These are phyloP conservation scores for Clupea harengus DNA, from an alignment of 2,113 vertebrate species.

Conservation along the genomic window DNA sequence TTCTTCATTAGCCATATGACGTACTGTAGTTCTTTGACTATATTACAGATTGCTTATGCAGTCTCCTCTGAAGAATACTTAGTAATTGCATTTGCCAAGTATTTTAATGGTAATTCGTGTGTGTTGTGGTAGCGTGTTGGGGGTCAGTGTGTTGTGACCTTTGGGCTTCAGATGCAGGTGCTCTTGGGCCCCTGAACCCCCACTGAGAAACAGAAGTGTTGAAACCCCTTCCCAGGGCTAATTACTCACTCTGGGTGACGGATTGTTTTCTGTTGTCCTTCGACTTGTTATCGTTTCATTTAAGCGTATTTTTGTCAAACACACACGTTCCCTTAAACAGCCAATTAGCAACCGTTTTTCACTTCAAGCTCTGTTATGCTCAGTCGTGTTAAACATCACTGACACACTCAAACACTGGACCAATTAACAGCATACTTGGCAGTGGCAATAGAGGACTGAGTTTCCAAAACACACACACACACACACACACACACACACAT, in stretches of 20 bases:
- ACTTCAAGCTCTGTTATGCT: conserved; percentile 8
- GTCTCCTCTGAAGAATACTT: background rate
- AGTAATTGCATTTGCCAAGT: background rate
- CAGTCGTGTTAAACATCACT: background rate
- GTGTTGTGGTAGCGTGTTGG: background rate
- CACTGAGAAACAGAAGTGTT: background rate
- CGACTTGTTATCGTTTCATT: background rate
- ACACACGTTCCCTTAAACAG: conserved; percentile 5
- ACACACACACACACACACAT: background rate
- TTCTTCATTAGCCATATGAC: background rate
- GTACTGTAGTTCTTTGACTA: background rate
- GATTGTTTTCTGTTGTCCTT: background rate
- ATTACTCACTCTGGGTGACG: background rate
- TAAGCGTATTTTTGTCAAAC: conserved; percentile 13
- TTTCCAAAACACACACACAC: background rate
- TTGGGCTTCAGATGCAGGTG: conserved; percentile 3
- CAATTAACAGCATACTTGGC: conserved; percentile 3
- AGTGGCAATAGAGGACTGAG: background rate
- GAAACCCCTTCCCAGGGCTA: background rate
- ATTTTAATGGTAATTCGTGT: background rate
- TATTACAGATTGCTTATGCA: background rate
- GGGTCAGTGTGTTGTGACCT: background rate
- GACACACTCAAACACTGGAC: conserved; percentile 13
- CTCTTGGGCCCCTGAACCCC: background rate
- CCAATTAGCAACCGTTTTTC: conserved; percentile 6